phyloP scores from a whole-genome alignment of 2,888 invertebrate species.

The Acleris emargana region DNA sequence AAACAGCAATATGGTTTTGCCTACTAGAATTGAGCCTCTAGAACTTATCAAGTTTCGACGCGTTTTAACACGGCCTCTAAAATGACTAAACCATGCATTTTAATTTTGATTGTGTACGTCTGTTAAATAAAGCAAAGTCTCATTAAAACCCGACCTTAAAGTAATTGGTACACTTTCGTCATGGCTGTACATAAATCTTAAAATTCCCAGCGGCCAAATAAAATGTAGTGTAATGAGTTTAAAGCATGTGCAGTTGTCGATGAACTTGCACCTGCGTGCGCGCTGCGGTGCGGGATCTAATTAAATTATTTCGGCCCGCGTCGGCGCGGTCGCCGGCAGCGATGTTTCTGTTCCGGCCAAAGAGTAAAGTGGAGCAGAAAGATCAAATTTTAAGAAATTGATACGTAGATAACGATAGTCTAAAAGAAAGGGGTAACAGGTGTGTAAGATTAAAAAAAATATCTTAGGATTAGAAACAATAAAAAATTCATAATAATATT shows the following conservation, averaged over 20 bases:
- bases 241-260: conserved; percentile 16
- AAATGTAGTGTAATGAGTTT: conserved; percentile 15
- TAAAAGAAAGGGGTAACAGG: too few relatives aligned
- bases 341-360: conserved; percentile 42
- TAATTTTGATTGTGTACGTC: too few relatives aligned
- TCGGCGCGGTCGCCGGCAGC: conserved; percentile 55
- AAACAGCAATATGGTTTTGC: too few relatives aligned
- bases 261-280: conserved; percentile 35
- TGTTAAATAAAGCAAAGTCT: too few relatives aligned
- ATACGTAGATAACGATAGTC: background rate
- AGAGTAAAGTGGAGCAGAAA: conserved; percentile 36
- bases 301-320: conserved; percentile 65
- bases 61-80: too few relatives aligned
- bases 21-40: too few relatives aligned
- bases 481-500: too few relatives aligned
- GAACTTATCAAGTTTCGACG: too few relatives aligned
- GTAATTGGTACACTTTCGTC: background rate
- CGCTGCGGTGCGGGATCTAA: conserved; percentile 54
- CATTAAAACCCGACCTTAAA: background rate
- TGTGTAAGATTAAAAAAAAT: too few relatives aligned
- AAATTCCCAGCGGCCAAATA: background rate
- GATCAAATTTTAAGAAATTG: background rate
- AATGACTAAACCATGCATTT: too few relatives aligned
- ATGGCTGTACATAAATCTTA: background rate
- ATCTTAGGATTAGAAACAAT: too few relatives aligned